phyloP scores from a whole-genome alignment of 2,113 vertebrate genomes.

The Trinectes maculatus region DNA sequence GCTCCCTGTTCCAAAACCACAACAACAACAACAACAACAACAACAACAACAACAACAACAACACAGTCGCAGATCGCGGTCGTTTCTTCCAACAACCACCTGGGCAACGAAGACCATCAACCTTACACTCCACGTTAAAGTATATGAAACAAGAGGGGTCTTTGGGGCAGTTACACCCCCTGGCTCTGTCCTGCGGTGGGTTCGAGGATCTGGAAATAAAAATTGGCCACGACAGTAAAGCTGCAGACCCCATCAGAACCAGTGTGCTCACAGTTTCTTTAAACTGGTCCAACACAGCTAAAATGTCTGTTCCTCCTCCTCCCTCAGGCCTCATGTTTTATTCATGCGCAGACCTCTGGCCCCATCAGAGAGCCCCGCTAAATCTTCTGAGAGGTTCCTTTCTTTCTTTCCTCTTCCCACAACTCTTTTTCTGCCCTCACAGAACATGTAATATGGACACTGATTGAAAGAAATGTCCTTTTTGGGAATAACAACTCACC shows the following conservation, averaged over 20 bases:
- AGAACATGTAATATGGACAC: slow-evolving; percentile 67
- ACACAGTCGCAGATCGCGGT: slow-evolving; percentile 22
- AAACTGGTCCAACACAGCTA: slow-evolving; percentile 47
- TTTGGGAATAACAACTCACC: slow-evolving; percentile 43
- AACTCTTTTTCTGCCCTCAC: slow-evolving; percentile 62
- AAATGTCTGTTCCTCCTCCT: slow-evolving; percentile 68
- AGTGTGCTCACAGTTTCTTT: slow-evolving; percentile 12
- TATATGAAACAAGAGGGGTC: slow-evolving; percentile 34
- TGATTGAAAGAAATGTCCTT: slow-evolving; percentile 71
- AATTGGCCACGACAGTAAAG: slow-evolving; percentile 17
- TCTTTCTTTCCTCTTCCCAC: slow-evolving; percentile 63
- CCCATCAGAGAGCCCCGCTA: slow-evolving; percentile 75
- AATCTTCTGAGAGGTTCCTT: slow-evolving; percentile 73
- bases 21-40: too few species aligned
- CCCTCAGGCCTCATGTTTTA: slow-evolving; percentile 67
- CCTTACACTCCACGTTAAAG: slow-evolving; percentile 41
- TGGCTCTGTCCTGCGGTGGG: slow-evolving; percentile 19
- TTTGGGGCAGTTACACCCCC: slow-evolving; percentile 35
- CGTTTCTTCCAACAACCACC: slow-evolving; percentile 48
- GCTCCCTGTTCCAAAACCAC: slow-evolving; percentile 16
- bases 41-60: too few species aligned
- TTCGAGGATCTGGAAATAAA: slow-evolving; percentile 5
- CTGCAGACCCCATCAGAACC: slow-evolving; percentile 40
- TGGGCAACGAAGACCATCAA: slow-evolving; percentile 46
- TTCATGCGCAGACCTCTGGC: slow-evolving; percentile 78